Evolutionary conservation across 2,888 invertebrate species (phyloP), one percentile per base, ranked within the genome.

Genomic region (Athalia rosae): DNA sequence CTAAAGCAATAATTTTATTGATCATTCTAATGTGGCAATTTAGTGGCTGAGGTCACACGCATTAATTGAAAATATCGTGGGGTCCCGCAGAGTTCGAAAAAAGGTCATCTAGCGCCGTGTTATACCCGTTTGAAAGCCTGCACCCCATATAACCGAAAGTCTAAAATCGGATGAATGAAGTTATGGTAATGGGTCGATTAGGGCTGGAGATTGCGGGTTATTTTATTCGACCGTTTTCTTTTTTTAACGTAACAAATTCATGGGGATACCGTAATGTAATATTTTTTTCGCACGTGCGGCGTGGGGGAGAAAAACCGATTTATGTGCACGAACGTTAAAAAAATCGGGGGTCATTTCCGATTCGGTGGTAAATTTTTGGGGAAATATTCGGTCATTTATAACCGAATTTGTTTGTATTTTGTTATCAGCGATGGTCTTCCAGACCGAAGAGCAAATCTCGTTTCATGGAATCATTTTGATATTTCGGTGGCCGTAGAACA

Each of bases 341-440:
- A 71, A 71, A 71, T 71, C 58, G 56, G 3, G 71, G 71, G 58
- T 71, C 56, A 71, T 71, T 71, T 71, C 71, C 56, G 13, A 64
- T 8, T 5, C 41, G 28, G 4, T 48, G 28, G 28, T 67, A n/a
- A 41, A 28, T 28, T 28, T 28, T 28, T 2, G 28, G 28, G 28
- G 2, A 28, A 28, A 28, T 28, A 28, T 28, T 28, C 28, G n/a
- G n/a, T n/a, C n/a, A n/a, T n/a, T n/a, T n/a, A n/a, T n/a, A n/a
- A 28, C 28, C 28, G 28, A 28, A 28, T 28, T 28, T 28, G 28
- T 28, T 1, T 28, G 28, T 28, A 28, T 28, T 28, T 28, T 28
- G 28, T 28, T 28, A 28, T 28, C 28, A 28, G 28, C 28, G 28
- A 28, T 28, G 28, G 28, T 28, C 28, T 28, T 28, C 2, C 0